Evolutionary conservation across 2,888 invertebrate genomes (phyloP), one percentile per base, ranked within the genome.

Genomic region (Esperia sulphurella): DNA sequence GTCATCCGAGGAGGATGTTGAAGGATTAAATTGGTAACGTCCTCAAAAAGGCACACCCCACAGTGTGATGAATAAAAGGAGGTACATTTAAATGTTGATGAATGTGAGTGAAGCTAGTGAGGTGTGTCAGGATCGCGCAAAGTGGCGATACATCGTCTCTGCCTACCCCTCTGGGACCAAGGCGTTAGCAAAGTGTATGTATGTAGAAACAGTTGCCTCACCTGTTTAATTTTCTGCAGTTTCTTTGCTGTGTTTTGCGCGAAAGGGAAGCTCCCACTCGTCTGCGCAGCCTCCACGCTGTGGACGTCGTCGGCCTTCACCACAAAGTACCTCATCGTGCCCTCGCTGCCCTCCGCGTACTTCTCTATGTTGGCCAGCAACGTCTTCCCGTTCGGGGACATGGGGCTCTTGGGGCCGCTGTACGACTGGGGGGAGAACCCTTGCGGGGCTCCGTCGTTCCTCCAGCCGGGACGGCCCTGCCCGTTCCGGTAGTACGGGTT

Each of bases 231-330:
- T 56, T 91, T 90, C 60, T 92, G 84, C 48, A 94, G 69, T 64
- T 92, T 93, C 65, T 91, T 91, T 51, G 92, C 92, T 3, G 92
- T 93, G 49, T 83, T 84, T 14, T 86, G 88, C n/a, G 92, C 79
- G 64, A 94, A 93, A 12, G 91, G 90, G 90, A 91, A 94, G 7
- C 83, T 77, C 35, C 90, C 90, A 8, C 86, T 86, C 44, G 69
- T 79, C 52, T 91, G 85, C 6, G 93, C 92, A 13, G 90, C 75
- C 48, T 93, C 92, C 35, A 93, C 83, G 41, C 80, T 77, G 50
- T 90, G 90, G 49, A 85, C 70, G 51, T 91, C 92, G 35, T 88
- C 91, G 12, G 92, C 92, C 63, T 91, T 92, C 65, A 92, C 92
- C 43, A 94, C 81, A 61, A 93, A 92, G 74, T 92, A 94, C 21